phyloP scores from a whole-genome alignment of 2,113 vertebrate genomes.

The Dipodomys ordii region DNA sequence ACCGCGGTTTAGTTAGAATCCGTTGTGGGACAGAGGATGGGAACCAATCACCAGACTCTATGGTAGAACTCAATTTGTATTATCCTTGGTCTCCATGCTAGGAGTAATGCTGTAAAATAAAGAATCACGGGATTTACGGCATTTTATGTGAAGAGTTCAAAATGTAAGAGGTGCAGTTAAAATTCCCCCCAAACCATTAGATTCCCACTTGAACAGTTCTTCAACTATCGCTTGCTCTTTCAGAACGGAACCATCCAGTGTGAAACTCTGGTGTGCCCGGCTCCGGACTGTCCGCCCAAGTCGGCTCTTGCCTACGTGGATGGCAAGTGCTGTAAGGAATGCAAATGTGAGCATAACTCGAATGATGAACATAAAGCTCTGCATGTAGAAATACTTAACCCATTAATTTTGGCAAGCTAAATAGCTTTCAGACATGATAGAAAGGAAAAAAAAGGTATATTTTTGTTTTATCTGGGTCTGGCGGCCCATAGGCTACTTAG shows the following conservation, averaged over 20 bases:
- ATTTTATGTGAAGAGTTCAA: constrained; percentile 39
- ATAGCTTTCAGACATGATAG: not conserved
- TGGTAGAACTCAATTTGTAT: not conserved
- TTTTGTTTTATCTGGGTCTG: no score
- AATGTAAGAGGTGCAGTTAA: constrained; percentile 68
- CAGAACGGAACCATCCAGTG: constrained; percentile 97
- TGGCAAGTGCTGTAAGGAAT: constrained; percentile 97
- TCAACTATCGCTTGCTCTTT: constrained; percentile 72
- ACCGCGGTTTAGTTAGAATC: not conserved
- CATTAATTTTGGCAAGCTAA: not conserved
- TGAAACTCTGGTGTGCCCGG: constrained; percentile 92
- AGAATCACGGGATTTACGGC: not conserved
- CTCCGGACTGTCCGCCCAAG: constrained; percentile 91
- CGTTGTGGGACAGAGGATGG: not conserved
- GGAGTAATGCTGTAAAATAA: not conserved
- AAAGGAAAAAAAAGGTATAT: not conserved
- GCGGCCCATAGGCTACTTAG: no score
- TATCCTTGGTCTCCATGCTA: constrained; percentile 23
- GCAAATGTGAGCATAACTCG: constrained; percentile 92
- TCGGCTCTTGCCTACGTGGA: constrained; percentile 92
- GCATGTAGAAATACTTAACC: not conserved
- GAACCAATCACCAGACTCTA: no score
- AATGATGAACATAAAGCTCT: not conserved
- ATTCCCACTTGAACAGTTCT: constrained; percentile 36
- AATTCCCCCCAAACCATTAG: constrained; percentile 35